Evolutionary conservation across 2,113 vertebrate genomes (phyloP), one percentile per base, ranked within the genome.

Genomic region (Corythoichthys haematopterus): DNA sequence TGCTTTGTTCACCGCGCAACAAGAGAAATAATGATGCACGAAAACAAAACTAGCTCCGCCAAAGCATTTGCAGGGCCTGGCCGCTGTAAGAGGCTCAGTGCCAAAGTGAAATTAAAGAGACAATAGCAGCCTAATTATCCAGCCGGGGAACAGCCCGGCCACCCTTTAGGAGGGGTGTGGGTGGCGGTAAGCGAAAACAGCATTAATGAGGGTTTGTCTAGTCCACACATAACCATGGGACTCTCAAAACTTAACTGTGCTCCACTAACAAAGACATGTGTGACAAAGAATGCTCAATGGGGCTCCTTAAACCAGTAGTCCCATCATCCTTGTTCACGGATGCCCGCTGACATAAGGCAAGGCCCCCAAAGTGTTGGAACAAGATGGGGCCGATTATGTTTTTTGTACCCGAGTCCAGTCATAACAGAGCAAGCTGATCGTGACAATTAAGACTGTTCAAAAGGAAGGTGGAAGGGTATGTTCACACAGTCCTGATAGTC

Each of bases 71-170:
- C 79, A 53, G 47, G 70, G 77, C 64, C 81, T 11, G 73, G 78
- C 62, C 83, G 74, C 70, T 76, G 77, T 63, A 74, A 82, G 75
- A 76, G 75, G 77, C 74, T 71, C 81, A 48, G 69, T 78, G 84
- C 85, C 80, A 79, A 74, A 74, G 66, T 72, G 81, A 83, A 88
- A 90, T 90, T 89, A 88, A 71, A 57, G 72, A 81, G 87, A 90
- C 87, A 90, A 90, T 86, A 90, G 85, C 88, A 88, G 69, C 88
- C 91, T 88, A 91, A 91, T 91, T 90, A 91, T 87, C 88, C 72
- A 69, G 79, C 52, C 75, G 68, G 82, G 80, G 88, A 85, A 83
- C 79, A 86, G 77, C 69, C 69, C 66, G 0, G 66, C n/a, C 20
- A 76, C 79, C 76, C 84, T 87, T 87, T 84, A 81, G 69, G 70